Conservation (phyloP, 2,888 invertebrate genomes). For the Thumatha senex region DNA sequence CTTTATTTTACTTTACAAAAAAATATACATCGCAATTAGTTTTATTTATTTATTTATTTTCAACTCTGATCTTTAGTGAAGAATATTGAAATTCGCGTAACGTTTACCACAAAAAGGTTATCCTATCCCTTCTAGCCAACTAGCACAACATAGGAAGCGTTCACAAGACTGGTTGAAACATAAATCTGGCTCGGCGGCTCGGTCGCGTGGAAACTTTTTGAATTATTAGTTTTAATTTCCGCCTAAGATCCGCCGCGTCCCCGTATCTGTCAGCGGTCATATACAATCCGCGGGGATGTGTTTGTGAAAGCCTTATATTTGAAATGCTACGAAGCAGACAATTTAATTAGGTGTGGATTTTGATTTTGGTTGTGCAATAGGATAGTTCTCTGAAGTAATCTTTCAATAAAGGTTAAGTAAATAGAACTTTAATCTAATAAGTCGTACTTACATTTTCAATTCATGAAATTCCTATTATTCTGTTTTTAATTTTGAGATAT, state of each 20-base stretch:
- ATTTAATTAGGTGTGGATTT: conserved; percentile 35
- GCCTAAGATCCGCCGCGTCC: conserved; percentile 79
- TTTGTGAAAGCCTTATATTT: conserved; percentile 33
- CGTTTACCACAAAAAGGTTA: conserved; percentile 28
- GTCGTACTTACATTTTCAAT: too few relatives aligned
- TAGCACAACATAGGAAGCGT: conserved; percentile 64
- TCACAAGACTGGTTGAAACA: conserved; percentile 76
- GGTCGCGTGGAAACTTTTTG: conserved; percentile 83
- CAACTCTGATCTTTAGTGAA: background rate
- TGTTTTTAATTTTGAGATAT: too few relatives aligned
- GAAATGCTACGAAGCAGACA: conserved; percentile 28
- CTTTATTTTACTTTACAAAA: too few relatives aligned
- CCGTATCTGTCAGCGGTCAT: conserved; percentile 77
- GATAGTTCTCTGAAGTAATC: too few relatives aligned
- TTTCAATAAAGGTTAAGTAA: too few relatives aligned
- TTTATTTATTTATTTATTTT: background rate
- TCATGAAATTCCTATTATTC: too few relatives aligned
- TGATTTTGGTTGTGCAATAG: conserved; percentile 3
- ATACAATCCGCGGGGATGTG: conserved; percentile 52
- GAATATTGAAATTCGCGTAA: background rate
- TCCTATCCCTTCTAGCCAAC: conserved; percentile 45
- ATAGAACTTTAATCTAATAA: too few relatives aligned
- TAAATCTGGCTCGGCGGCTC: conserved; percentile 78
- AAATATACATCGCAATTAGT: too few relatives aligned
- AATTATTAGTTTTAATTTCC: conserved; percentile 85